Percentiles rank a stretch among this genome's conserved stretches.
Evolutionary conservation across 2,797 vertebrate species (phyloP).

Genomic region (Caiman crocodilus): DNA sequence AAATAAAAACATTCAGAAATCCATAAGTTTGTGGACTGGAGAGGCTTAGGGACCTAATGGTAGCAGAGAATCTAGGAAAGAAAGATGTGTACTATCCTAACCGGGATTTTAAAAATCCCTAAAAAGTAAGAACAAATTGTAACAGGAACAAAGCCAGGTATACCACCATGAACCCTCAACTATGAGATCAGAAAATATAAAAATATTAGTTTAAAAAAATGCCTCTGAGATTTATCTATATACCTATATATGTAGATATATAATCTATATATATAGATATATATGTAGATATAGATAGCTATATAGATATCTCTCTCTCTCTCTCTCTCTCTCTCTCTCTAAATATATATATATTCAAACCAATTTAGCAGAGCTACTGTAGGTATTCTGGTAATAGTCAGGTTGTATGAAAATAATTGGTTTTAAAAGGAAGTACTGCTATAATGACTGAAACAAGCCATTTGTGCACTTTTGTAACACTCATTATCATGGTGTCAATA

Average conservation of each 20-base stretch:
- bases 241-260: too few species aligned
- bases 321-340: too few species aligned
- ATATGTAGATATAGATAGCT: too few species aligned
- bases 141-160: not conserved
- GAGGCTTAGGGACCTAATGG: not conserved
- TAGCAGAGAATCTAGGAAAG: not conserved
- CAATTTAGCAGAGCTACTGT: not conserved
- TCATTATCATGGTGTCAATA: not conserved
- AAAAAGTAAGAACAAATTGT: not conserved
- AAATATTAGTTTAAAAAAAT: not conserved
- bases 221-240: not conserved
- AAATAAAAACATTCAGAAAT: not conserved
- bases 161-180: not conserved
- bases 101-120: not conserved
- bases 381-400: not conserved
- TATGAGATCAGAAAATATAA: not conserved
- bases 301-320: too few species aligned
- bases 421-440: not conserved
- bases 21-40: not conserved
- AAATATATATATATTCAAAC: not conserved
- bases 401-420: not conserved
- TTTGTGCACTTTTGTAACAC: not conserved
- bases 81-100: not conserved
- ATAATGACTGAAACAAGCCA: not conserved
- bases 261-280: too few species aligned